Evolutionary conservation across 2,797 vertebrate species (phyloP).

Genomic region (Streptopelia turtur): DNA sequence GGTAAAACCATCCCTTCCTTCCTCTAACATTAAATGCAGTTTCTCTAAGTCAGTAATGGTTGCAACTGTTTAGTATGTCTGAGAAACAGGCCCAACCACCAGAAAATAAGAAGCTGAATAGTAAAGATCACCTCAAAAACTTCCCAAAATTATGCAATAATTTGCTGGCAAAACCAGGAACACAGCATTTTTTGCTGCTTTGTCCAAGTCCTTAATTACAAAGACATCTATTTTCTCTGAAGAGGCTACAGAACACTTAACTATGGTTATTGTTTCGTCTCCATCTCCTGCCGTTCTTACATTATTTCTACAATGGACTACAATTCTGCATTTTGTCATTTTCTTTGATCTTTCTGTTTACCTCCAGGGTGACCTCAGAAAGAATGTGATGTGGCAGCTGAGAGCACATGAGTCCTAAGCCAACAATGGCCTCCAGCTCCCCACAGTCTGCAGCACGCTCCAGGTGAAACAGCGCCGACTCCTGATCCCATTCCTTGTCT

Average conservation of each 20-base stretch:
- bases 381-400: constrained; percentile 95
- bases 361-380: constrained; percentile 86
- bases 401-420: constrained; percentile 88
- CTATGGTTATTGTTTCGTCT: not conserved
- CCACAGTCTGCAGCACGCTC: constrained; percentile 92
- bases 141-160: not conserved
- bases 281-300: not conserved
- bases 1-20: not conserved
- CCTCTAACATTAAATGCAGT: not conserved
- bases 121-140: not conserved
- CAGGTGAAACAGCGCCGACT: constrained; percentile 91
- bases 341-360: constrained; percentile 57
- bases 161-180: not conserved
- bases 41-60: not conserved
- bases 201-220: not conserved
- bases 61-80: not conserved
- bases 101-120: not conserved
- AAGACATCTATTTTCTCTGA: not conserved
- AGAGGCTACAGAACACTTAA: not conserved
- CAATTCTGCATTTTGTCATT: not conserved
- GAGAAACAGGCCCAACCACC: not conserved
- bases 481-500: constrained; percentile 89
- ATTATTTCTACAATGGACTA: not conserved
- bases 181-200: not conserved
- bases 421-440: constrained; percentile 94